Conservation (phyloP, 2,113 vertebrate genomes). For the Carollia perspicillata region DNA sequence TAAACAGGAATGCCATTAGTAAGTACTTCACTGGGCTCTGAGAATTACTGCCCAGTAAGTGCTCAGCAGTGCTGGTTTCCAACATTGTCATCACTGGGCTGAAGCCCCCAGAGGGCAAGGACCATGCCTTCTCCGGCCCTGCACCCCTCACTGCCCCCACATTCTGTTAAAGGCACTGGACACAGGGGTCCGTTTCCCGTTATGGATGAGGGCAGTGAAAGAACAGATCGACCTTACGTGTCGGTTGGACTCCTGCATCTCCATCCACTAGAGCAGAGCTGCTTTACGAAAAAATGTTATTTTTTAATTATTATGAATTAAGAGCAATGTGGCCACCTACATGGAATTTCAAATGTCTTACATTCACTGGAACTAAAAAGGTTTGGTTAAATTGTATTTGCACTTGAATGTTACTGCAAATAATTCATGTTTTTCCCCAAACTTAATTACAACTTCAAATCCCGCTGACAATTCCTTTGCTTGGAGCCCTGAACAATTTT, state of each 20-base stretch:
- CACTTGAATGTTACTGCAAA: neutral
- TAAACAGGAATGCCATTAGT: neutral
- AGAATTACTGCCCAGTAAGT: neutral
- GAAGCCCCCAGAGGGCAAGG: neutral
- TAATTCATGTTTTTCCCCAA: neutral
- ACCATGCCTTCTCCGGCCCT: neutral
- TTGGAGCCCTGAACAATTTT: slow-evolving; percentile 18
- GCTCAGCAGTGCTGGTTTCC: neutral
- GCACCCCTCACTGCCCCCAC: fast-evolving
- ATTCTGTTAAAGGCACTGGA: too few species aligned
- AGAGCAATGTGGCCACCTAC: neutral
- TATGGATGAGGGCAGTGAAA: neutral
- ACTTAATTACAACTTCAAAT: slow-evolving; percentile 3
- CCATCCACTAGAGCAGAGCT: neutral
- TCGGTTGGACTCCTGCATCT: neutral
- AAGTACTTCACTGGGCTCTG: neutral
- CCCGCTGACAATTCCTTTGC: neutral
- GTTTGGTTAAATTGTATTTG: neutral
- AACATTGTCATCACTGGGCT: neutral
- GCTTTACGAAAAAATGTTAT: neutral
- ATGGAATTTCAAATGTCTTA: neutral
- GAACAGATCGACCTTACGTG: neutral
- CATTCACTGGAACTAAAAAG: neutral
- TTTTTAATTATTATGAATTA: neutral
- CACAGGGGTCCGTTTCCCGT: neutral